Evolutionary conservation across 1,140 invertebrate species (phyloP).

Genomic region (Trichonephila clavata): DNA sequence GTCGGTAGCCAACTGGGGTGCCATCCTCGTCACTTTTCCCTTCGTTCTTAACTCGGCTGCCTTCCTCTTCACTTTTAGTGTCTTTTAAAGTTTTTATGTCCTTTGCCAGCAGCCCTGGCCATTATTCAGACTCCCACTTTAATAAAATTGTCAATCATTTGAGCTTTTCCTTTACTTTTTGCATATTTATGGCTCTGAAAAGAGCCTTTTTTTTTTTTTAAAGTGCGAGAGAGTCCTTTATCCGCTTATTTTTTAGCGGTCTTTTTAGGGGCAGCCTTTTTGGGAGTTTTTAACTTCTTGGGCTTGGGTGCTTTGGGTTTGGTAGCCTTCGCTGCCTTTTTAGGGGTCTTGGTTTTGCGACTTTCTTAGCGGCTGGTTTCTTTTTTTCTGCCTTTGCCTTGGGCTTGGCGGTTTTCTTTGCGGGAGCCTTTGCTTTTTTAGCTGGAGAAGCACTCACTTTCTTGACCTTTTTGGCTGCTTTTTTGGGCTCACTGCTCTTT

Average conservation of each 20-base stretch:
- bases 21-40: no score
- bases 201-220: not conserved
- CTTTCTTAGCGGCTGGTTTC: not conserved
- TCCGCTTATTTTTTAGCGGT: not conserved
- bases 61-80: no score
- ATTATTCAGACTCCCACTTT: no score
- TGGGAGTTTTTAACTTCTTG: not conserved
- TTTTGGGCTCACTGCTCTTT: conserved; percentile 1
- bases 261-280: not conserved
- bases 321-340: not conserved
- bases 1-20: no score
- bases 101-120: no score
- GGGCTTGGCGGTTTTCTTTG: not conserved
- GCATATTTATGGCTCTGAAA: not conserved
- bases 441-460: not conserved
- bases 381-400: not conserved
- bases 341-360: not conserved
- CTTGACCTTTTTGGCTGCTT: conserved; percentile 68
- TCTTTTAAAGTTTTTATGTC: no score
- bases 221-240: no score
- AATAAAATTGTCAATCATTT: no score
- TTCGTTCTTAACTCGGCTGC: no score
- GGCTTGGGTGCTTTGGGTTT: not conserved
- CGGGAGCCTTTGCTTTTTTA: not conserved
- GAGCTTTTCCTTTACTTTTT: no score